Evolutionary conservation across 2,797 vertebrate genomes (phyloP).

Genomic region (Oceanodroma leucorhoa): DNA sequence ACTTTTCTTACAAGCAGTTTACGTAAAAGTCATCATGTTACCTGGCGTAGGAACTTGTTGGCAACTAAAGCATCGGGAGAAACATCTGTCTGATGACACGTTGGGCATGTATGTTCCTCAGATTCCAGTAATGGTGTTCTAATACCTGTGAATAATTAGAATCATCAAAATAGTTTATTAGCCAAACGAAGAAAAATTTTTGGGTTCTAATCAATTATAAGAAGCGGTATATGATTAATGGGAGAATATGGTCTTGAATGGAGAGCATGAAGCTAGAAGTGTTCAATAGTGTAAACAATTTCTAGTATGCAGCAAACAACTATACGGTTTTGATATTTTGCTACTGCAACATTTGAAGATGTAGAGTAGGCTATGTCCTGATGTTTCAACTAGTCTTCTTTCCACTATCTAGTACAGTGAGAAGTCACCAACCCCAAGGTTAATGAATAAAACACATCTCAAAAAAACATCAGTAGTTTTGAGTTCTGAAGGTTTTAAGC

Average conservation of each 20-base stretch:
- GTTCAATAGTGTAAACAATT: too few relatives aligned
- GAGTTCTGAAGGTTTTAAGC: too few relatives aligned
- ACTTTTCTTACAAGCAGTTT: neutral
- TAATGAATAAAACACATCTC: too few relatives aligned
- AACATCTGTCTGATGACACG: slow-evolving; percentile 85
- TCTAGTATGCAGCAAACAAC: too few relatives aligned
- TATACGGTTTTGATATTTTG: too few relatives aligned
- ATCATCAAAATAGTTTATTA: neutral
- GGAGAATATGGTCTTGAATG: neutral
- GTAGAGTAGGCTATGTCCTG: too few relatives aligned
- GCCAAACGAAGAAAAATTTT: neutral
- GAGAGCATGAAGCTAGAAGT: neutral
- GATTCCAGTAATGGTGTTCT: slow-evolving; percentile 88
- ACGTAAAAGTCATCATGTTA: slow-evolving; percentile 44
- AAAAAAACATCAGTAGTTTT: too few relatives aligned
- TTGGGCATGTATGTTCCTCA: slow-evolving; percentile 89
- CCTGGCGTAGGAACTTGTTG: slow-evolving; percentile 93
- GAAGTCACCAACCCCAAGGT: too few relatives aligned
- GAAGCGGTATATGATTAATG: neutral
- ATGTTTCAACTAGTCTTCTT: too few relatives aligned
- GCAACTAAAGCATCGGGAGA: slow-evolving; percentile 91
- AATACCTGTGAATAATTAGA: slow-evolving; percentile 78
- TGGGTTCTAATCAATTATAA: neutral
- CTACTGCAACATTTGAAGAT: too few relatives aligned
- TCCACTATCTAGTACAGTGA: too few relatives aligned